Evolutionary conservation across 2,888 invertebrate species (phyloP), one percentile per base, ranked within the genome.

Genomic region (Leucophenga montana): DNA sequence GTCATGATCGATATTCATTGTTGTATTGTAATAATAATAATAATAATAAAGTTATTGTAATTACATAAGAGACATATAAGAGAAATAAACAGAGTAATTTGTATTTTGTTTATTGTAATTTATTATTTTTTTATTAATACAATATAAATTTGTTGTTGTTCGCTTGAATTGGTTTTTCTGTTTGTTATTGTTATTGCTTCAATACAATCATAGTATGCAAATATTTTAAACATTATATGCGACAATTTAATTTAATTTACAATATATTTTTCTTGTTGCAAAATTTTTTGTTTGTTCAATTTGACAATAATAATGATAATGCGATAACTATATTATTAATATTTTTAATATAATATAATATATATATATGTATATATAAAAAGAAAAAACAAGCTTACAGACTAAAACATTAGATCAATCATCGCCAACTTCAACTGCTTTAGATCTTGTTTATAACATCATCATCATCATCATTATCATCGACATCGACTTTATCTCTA

Each of bases 111-210:
- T 67, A 53, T 57, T 50, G 56, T 67, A 22, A 54, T 54, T 20
- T 66, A 54, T 66, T n/a, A 22, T 57, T 54, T 20, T 66, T 33
- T 66, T n/a, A 22, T 57, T 27, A 27, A 27, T 27, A 27, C 4
- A 4, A 27, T 27, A 27, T 27, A 27, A 27, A 27, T 83, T 84
- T 83, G 81, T 80, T 84, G 77, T 76, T 76, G 72, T 77, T 73
- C 18, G 62, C 74, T 77, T 76, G 27, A 27, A 27, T 27, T 27
- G 2, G 27, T 27, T 69, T 69, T 74, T 68, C 73, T 54, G 67
- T 70, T 70, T 68, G 73, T 70, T 53, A 65, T n/a, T 59, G 48
- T 16, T 13, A n/a, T 48, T 48, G 48, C 11, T 48, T 4, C 11
- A 6, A 13, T 22, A 53, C 54, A 72, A 67, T 68, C 11, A 20